Conservation (phyloP, 1,140 invertebrate species). For the Euwallacea fornicatus region DNA sequence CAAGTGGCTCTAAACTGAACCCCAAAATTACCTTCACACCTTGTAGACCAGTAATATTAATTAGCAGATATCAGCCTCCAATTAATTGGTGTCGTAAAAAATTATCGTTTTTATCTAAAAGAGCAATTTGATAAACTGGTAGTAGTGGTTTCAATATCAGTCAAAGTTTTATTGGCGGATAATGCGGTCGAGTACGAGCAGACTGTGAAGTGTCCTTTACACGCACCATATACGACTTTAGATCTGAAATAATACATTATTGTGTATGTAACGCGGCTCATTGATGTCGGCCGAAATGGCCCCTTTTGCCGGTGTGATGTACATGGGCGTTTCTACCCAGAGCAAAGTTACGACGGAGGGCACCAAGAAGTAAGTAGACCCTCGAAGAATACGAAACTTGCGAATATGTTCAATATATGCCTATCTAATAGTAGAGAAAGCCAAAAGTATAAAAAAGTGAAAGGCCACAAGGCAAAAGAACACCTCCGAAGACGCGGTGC, state of each 20-base stretch:
- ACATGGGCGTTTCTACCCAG: conserved; percentile 15
- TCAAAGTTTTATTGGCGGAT: conserved; percentile 17
- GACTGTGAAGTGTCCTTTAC: conserved; percentile 16
- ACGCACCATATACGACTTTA: background rate
- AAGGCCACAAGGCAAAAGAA: background rate
- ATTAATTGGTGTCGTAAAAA: background rate
- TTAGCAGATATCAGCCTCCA: too few species aligned
- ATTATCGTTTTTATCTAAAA: conserved; percentile 2
- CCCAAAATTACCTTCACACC: too few species aligned
- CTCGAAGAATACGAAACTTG: background rate
- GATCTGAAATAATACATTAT: background rate
- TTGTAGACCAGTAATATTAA: too few species aligned
- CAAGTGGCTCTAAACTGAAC: too few species aligned
- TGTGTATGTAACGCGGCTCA: background rate
- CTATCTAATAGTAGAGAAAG: background rate
- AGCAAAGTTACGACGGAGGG: background rate
- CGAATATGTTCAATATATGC: background rate
- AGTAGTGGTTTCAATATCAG: conserved; percentile 14
- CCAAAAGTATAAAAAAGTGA: background rate
- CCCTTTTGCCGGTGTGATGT: conserved; percentile 16
- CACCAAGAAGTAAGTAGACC: conserved; percentile 9
- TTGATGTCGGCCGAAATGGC: conserved; percentile 4
- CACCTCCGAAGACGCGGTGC: background rate
- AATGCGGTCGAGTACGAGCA: conserved; percentile 18
- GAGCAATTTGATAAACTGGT: conserved; percentile 7